Conservation (phyloP, 2,797 vertebrate species). For the Anableps anableps region DNA sequence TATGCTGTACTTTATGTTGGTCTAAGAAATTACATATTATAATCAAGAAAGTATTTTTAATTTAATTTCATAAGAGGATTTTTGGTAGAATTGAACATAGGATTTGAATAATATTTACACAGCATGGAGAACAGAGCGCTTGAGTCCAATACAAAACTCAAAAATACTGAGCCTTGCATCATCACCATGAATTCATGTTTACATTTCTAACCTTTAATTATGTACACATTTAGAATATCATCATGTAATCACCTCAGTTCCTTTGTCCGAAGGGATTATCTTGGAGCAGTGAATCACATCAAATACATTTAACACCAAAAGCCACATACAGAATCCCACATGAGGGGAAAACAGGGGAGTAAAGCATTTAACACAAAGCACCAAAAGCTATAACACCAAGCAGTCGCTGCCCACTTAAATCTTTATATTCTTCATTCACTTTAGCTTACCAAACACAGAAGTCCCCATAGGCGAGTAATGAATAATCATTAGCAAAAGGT, state of each 20-base stretch:
- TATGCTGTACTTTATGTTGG: background rate
- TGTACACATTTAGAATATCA: background rate
- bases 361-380: slow-evolving; percentile 51
- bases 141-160: background rate
- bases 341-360: slow-evolving; percentile 38
- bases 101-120: background rate
- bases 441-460: slow-evolving; percentile 81
- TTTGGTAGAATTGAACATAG: background rate
- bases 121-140: background rate
- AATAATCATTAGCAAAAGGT: slow-evolving; percentile 84
- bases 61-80: background rate
- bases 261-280: slow-evolving; percentile 19
- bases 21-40: background rate
- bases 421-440: slow-evolving; percentile 80
- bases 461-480: slow-evolving; percentile 74
- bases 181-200: background rate
- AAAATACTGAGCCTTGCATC: background rate
- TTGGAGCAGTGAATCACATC: slow-evolving; percentile 22
- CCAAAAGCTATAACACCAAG: slow-evolving; percentile 64
- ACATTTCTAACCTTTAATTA: background rate
- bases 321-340: slow-evolving; percentile 34
- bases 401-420: slow-evolving; percentile 75
- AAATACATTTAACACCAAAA: slow-evolving; percentile 37
- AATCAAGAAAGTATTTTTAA: background rate
- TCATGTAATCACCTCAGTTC: background rate